Evolutionary conservation across 1,140 invertebrate species (phyloP), one percentile per base, ranked within the genome.

Genomic region (Maniola jurtina): DNA sequence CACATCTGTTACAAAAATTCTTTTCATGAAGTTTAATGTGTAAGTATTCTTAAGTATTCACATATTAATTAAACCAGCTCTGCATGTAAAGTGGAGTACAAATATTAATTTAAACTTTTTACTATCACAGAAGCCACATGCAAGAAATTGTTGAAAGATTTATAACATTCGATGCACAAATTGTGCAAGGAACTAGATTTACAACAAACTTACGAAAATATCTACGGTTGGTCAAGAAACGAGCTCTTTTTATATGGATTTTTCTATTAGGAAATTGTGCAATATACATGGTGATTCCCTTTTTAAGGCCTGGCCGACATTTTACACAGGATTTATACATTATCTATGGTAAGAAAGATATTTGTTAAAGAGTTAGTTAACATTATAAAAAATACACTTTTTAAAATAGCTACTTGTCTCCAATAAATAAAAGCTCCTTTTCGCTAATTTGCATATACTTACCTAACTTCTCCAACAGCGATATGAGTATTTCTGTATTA

Each of bases 281-380:
- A 1, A 35, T 75, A 0, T 81, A 78, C 35, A 10, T 73, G 3
- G 6, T 65, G 0, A 52, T 66, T 9, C 73, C 80, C 1, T 38
- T 76, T 6, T 34, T 78, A 2, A 62, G 54, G 7, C 64, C 73
- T 33, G 77, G 74, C 10, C 33, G 66, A 15, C 70, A 76, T 47
- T 58, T 71, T 14, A 64, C 71, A n/a, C 63, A 70, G 42, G 75
- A 77, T 35, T 33, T 52, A 34, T 68, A 62, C 36, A 13, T 68
- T 0, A 52, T 62, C 16, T 68, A 68, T 63, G 66, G 66, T 68
- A 57, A 62, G n/a, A 40, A 40, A 9, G 25, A 42, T n/a, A 5
- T 40, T 9, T 8, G n/a, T 58, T 6, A 38, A 58, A 9, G 15
- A 36, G 1, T 11, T n/a, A n/a, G 9, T 34, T 58, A 9, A 16